Conservation (phyloP, 2,888 invertebrate species). For the Latrodectus elegans region DNA sequence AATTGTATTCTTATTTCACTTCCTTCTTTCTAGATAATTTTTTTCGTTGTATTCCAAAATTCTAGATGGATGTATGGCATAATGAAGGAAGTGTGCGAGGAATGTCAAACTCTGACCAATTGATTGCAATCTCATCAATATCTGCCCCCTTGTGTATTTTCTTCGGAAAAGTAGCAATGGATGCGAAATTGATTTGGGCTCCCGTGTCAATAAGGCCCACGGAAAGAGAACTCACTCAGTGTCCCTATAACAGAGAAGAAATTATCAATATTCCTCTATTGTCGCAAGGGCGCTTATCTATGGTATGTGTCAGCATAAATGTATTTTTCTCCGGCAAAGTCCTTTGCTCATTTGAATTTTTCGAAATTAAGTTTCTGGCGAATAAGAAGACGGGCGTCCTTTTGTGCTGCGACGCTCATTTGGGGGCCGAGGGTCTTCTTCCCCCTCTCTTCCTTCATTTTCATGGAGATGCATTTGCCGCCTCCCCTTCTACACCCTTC, state of each 20-base stretch:
- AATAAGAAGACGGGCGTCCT: constrained; percentile 43
- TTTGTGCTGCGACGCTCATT: constrained; percentile 25
- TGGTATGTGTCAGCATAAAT: constrained; percentile 52
- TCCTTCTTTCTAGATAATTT: too few species aligned
- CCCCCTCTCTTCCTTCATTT: constrained; percentile 9
- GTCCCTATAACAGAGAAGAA: constrained; percentile 12
- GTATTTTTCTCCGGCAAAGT: constrained; percentile 34
- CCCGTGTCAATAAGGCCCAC: not conserved
- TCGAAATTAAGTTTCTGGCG: constrained; percentile 65
- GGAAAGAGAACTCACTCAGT: not conserved
- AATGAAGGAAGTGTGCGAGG: too few species aligned
- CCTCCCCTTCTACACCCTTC: not conserved
- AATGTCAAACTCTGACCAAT: too few species aligned
- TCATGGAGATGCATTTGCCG: constrained; percentile 8
- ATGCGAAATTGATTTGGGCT: not conserved
- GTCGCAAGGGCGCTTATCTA: constrained; percentile 36
- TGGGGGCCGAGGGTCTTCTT: not conserved
- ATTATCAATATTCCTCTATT: constrained; percentile 52
- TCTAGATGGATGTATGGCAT: too few species aligned
- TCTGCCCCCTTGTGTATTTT: not conserved
- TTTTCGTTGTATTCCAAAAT: too few species aligned
- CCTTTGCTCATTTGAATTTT: constrained; percentile 66
- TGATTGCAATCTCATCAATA: too few species aligned
- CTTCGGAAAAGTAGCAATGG: not conserved
- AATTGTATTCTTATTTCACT: too few species aligned